Percentiles rank a stretch among this genome's conserved stretches.
These are phyloP conservation scores for Gymnocheta viridis DNA, from an alignment of 2,888 invertebrate species.

Conservation along the genomic window DNA sequence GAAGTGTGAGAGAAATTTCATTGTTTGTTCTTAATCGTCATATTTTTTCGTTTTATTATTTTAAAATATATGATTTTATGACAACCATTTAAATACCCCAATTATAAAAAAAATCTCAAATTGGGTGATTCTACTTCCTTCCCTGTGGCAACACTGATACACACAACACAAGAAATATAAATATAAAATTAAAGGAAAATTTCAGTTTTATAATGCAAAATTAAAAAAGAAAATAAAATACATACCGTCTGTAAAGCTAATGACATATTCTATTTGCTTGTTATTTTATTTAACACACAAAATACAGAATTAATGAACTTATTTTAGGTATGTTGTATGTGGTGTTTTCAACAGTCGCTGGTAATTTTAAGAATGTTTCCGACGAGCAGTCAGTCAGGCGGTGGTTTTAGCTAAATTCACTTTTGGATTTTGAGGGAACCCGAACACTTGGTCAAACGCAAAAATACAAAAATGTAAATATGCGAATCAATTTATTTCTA, in stretches of 20 bases:
- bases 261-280: slow-evolving; percentile 36
- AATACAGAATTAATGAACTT: background rate
- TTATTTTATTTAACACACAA: slow-evolving; percentile 17
- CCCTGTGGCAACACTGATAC: background rate
- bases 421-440: background rate
- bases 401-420: background rate
- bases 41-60: too few relatives aligned
- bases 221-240: background rate
- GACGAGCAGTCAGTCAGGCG: background rate
- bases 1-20: too few relatives aligned
- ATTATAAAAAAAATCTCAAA: too few relatives aligned
- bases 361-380: background rate
- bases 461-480: background rate
- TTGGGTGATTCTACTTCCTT: background rate
- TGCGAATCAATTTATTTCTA: background rate
- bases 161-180: background rate
- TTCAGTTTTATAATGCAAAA: background rate
- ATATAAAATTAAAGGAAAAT: background rate
- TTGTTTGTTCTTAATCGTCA: too few relatives aligned
- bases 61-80: too few relatives aligned
- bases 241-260: slow-evolving; percentile 53
- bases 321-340: background rate
- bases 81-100: too few relatives aligned
- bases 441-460: background rate
- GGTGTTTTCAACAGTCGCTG: background rate